These are phyloP conservation scores for Harpagoxenus sublaevis DNA, from an alignment of 2,888 invertebrate genomes.

Conservation along the genomic window DNA sequence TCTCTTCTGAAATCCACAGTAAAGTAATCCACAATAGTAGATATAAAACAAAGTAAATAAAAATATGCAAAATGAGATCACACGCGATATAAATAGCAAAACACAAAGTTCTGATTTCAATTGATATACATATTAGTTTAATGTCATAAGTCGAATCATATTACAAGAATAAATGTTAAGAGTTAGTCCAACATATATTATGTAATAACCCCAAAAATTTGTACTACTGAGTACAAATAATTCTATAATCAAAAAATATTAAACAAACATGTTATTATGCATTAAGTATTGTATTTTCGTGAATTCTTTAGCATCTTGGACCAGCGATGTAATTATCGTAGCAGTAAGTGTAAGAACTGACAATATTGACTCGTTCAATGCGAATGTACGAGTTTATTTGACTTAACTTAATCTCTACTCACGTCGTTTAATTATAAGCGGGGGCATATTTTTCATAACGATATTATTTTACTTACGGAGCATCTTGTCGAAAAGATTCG, in stretches of 20 bases:
- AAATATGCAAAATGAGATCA: not conserved
- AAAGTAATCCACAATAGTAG: not conserved
- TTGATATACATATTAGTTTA: not conserved
- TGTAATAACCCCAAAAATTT: conserved; percentile 5
- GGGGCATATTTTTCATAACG: not conserved
- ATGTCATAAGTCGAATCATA: not conserved
- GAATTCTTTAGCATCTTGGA: not conserved
- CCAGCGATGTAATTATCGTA: not conserved
- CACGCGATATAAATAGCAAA: not conserved
- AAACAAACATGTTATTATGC: not conserved
- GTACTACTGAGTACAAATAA: too few relatives aligned
- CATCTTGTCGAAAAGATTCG: not conserved
- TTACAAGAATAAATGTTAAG: not conserved
- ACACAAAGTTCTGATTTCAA: not conserved
- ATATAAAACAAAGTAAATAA: conserved; percentile 24
- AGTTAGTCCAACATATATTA: not conserved
- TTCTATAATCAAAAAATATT: not conserved
- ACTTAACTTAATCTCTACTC: not conserved
- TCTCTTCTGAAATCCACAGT: conserved; percentile 35
- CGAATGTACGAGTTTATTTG: not conserved
- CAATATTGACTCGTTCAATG: not conserved
- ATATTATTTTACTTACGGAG: not conserved
- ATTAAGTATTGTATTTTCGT: not conserved
- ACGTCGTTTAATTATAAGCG: not conserved
- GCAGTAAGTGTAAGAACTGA: not conserved